phyloP scores from a whole-genome alignment of 2,888 invertebrate species.

The Tachystola acroxantha region DNA sequence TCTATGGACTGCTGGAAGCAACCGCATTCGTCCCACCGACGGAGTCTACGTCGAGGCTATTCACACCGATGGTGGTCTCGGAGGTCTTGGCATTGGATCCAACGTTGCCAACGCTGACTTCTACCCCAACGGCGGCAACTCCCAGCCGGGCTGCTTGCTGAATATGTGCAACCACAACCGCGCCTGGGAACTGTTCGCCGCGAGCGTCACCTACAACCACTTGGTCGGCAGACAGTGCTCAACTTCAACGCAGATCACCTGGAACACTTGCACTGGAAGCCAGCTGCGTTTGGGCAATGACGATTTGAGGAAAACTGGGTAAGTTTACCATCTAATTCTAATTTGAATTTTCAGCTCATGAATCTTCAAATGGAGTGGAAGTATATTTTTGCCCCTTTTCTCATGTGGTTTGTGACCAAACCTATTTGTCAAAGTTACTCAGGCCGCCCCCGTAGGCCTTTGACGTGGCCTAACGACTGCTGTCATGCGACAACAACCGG shows the following conservation, averaged over 20 bases:
- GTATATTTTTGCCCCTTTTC: no score
- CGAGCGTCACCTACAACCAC: conserved; percentile 30
- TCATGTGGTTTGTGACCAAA: no score
- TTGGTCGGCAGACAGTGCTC: conserved; percentile 26
- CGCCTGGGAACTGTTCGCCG: conserved; percentile 35
- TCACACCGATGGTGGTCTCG: conserved; percentile 48
- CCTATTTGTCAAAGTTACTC: no score
- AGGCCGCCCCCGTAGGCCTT: no score
- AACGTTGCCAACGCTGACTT: conserved; percentile 69
- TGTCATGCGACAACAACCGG: no score
- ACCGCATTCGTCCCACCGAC: conserved; percentile 33
- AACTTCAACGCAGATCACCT: conserved; percentile 19
- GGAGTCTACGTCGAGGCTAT: conserved; percentile 31
- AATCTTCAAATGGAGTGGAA: no score
- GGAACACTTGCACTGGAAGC: conserved; percentile 25
- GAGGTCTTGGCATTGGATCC: conserved; percentile 54
- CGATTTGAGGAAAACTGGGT: conserved; percentile 28
- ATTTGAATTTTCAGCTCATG: no score
- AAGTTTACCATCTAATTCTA: no score
- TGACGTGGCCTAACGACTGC: no score
- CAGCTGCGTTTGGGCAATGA: conserved; percentile 32
- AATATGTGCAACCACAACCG: conserved; percentile 33
- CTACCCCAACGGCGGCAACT: conserved; percentile 70
- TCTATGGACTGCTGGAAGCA: conserved; percentile 22
- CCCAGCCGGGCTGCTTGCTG: conserved; percentile 29